These are phyloP conservation scores for Halichoeres trimaculatus DNA, from an alignment of 2,113 vertebrate genomes.

Conservation along the genomic window DNA sequence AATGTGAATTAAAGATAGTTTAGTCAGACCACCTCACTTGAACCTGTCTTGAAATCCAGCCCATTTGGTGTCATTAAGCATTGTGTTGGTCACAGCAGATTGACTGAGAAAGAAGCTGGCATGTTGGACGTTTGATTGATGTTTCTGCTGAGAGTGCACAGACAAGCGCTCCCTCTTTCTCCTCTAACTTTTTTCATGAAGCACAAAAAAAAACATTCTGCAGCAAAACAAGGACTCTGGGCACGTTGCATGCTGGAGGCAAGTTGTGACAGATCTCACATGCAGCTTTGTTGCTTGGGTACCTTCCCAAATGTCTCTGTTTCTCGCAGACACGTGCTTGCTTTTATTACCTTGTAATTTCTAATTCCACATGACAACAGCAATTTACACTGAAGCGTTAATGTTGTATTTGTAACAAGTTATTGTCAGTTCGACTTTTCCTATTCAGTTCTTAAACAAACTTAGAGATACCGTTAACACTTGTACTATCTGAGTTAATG, in stretches of 20 bases:
- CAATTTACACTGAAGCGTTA: neutral
- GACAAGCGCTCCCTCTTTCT: conserved; percentile 3
- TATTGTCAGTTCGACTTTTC: neutral
- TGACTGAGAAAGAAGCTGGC: neutral
- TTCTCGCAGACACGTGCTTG: neutral
- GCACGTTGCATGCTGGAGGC: conserved; percentile 14
- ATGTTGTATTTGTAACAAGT: neutral
- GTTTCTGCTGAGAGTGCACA: conserved; percentile 14
- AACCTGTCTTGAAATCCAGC: neutral
- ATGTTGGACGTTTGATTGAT: conserved; percentile 39
- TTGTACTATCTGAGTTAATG: too few relatives aligned
- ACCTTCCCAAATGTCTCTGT: conserved; percentile 3
- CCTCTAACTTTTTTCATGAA: neutral
- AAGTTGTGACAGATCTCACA: conserved; percentile 3
- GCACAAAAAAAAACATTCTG: conserved; percentile 17
- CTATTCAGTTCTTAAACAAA: too few relatives aligned
- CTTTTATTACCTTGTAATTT: conserved; percentile 7
- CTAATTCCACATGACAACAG: neutral
- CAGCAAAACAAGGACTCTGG: conserved; percentile 8
- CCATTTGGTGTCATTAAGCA: conserved; percentile 5
- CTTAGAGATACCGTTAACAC: too few relatives aligned
- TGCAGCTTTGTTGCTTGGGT: conserved; percentile 11
- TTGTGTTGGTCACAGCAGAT: conserved; percentile 12
- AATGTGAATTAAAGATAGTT: neutral
- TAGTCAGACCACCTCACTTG: neutral